These are phyloP conservation scores for Elegia similella DNA, from an alignment of 2,888 invertebrate species.

Conservation along the genomic window DNA sequence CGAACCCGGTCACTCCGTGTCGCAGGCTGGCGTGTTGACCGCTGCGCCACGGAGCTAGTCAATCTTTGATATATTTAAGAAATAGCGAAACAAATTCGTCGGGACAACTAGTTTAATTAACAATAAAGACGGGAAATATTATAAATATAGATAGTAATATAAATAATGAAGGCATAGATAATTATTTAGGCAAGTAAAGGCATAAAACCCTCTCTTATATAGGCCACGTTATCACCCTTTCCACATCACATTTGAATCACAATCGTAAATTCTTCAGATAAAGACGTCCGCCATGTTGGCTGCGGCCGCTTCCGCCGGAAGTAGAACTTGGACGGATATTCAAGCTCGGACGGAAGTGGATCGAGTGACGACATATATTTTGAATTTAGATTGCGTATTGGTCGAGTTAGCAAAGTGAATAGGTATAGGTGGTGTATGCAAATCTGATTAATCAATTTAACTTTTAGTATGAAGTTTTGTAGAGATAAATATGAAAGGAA, in stretches of 20 bases:
- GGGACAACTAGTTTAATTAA: no score
- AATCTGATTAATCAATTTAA: background rate
- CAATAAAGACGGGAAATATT: no score
- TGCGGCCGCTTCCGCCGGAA: constrained; percentile 73
- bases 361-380: constrained; percentile 79
- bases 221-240: constrained; percentile 32
- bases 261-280: constrained; percentile 80
- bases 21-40: no score
- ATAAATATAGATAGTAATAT: no score
- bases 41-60: no score
- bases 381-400: constrained; percentile 71
- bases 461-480: no score
- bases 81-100: no score
- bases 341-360: constrained; percentile 78
- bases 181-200: no score
- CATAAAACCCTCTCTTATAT: background rate
- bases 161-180: no score
- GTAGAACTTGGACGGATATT: constrained; percentile 78
- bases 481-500: no score
- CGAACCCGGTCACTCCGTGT: no score
- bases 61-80: no score
- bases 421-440: constrained; percentile 12
- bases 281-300: constrained; percentile 72
- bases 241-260: constrained; percentile 71
- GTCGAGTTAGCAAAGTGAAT: constrained; percentile 31